A percentile compares a stretch with the other conserved stretches of the same genome.
Evolutionary conservation across 2,797 vertebrate genomes (phyloP).

Genomic region (Serranus cabrilla): DNA sequence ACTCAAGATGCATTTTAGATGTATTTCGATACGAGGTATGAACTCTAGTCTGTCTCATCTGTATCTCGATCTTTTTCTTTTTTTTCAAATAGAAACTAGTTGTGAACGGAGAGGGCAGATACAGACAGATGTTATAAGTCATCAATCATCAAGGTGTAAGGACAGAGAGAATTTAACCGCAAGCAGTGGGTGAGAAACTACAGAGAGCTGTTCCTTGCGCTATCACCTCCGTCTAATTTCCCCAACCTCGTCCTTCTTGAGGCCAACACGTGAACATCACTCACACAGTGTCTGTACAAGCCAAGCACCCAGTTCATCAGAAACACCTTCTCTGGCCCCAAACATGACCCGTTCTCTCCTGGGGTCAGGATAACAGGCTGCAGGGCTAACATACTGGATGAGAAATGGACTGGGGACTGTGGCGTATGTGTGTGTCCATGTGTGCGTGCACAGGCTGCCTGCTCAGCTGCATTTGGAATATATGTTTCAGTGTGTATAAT

Average conservation of each 20-base stretch:
- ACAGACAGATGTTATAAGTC: constrained; percentile 47
- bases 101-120: constrained; percentile 24
- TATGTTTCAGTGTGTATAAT: constrained; percentile 80
- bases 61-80: not conserved
- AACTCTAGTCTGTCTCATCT: constrained; percentile 1
- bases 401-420: constrained; percentile 78
- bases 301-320: constrained; percentile 82
- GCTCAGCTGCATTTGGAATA: constrained; percentile 75
- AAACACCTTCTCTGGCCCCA: constrained; percentile 79
- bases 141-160: constrained; percentile 42
- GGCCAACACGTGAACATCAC: constrained; percentile 78
- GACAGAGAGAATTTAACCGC: constrained; percentile 37
- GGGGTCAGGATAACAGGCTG: constrained; percentile 82
- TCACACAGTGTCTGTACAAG: constrained; percentile 82
- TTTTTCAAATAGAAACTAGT: constrained; percentile 5
- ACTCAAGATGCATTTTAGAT: constrained; percentile 24
- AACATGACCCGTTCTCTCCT: constrained; percentile 75
- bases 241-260: constrained; percentile 63
- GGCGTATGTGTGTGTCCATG: constrained; percentile 47
- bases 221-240: constrained; percentile 61
- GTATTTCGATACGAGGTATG: constrained; percentile 3
- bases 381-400: constrained; percentile 73
- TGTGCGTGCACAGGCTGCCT: constrained; percentile 43
- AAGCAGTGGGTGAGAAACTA: constrained; percentile 50
- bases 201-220: constrained; percentile 39